Base-by-base conservation (phyloP, 2,113 vertebrate genomes). In the Spilogale gracilis region DNA sequence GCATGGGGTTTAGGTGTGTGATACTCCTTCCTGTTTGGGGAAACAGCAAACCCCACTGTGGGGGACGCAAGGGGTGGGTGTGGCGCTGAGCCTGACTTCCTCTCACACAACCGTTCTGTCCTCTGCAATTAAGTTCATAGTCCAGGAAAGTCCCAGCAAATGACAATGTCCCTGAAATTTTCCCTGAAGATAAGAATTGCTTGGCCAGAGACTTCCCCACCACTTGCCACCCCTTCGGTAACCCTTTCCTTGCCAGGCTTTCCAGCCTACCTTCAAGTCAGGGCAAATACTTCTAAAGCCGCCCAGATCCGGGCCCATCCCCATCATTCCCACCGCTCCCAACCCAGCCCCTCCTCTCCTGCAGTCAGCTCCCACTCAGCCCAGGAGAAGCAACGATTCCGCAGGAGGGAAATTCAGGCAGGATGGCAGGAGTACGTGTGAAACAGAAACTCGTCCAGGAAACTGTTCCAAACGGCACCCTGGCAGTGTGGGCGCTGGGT, bases 131-230 rank as follows among this genome's bases (percentile, higher is more conserved):
- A 91, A 43, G 54, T 92, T 94, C 83, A 86, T 5, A 90, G 83
- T 96, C 56, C 97, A 90, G 96, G 91, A 97, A 98, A 91, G 87
- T 63, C 94, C 61, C 80, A 76, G 32, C 13, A 76, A 92, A 74
- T 91, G 84, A 78, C 87, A 92, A 60, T 21, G 30, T 82, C 96
- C 89, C 63, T 63, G 78, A 73, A 79, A 90, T 45, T n/a, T 95
- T 52, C 60, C 88, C 88, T 14, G 6, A 79, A 96, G 73, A 87
- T 96, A 92, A 96, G 95, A 94, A 30, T 25, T 18, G 23, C 71
- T 81, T 20, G 5, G 23, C 65, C 45, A 60, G 43, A 9, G 45
- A 6, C 65, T 45, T 9, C n/a, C 60, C 17, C 38, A 25, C 32
- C 60, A 5, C 25, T 38, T 16, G 27, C 76, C 23, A 20, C 17